Base-by-base conservation (phyloP, 2,113 vertebrate genomes). In the Dryoscopus gambensis region DNA sequence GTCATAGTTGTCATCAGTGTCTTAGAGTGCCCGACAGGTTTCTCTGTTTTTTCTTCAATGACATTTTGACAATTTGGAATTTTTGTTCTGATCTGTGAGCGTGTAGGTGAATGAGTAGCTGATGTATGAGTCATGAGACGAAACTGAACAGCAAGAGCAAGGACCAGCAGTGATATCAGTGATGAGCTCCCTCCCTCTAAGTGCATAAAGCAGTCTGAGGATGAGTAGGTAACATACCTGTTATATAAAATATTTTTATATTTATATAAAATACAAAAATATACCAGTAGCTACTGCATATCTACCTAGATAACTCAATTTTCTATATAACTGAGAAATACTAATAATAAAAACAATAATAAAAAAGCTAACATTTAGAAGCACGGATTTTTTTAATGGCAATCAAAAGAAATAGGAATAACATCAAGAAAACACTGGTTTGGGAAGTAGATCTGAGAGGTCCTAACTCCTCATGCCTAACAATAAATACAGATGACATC, bases 1-100 rank as follows among this genome's bases (percentile, higher is more conserved):
- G 22, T 52, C 35, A 35, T 6, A 50, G 70, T 19, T 77, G 15
- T 80, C 55, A 49, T 63, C 46, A 63, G 23, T 50, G 56, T 52
- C 59, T 70, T 55, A 69, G 42, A 76, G 11, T 55, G 62, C 27
- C 55, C 77, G 75, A 77, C 63, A 83, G 46, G 33, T 70, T 93
- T 74, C 16, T 35, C 35, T 74, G 35, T 77, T 94, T 71, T 86
- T 91, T 62, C 50, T 70, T 40, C 44, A 33, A 47, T 64, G 68
- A 71, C 68, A 83, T 92, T 90, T 76, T 93, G 71, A 90, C 47
- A 77, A 65, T 74, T 84, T 65, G 37, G 30, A 89, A 21, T 63
- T 82, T 90, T 76, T 76, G 9, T 88, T 96, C 64, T 78, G 42
- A 75, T 60, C 47, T 60, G 11, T 70, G 75, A 69, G 59, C 0